These are phyloP conservation scores for Synergus umbraculus DNA, from an alignment of 2,888 invertebrate genomes.

Conservation along the genomic window DNA sequence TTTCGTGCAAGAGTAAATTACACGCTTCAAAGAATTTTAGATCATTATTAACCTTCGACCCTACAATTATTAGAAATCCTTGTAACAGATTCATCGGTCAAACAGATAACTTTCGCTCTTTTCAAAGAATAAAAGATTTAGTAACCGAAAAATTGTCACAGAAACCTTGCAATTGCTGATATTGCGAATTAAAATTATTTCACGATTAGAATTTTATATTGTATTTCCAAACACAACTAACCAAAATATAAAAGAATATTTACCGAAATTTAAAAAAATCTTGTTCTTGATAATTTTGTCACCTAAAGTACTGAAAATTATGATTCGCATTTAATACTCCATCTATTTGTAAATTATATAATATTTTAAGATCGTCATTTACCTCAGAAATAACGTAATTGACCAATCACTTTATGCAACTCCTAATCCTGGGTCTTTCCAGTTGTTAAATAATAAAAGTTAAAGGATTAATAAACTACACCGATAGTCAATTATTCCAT, in stretches of 20 bases:
- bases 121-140: slow-evolving; percentile 30
- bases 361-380: slow-evolving; percentile 10
- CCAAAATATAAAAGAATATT: not conserved
- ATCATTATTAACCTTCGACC: slow-evolving; percentile 53
- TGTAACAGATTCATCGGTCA: slow-evolving; percentile 60
- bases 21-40: slow-evolving; percentile 30
- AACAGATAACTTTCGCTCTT: slow-evolving; percentile 54
- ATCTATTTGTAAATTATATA: slow-evolving; percentile 8
- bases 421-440: slow-evolving; percentile 20
- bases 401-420: slow-evolving; percentile 8
- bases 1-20: not conserved
- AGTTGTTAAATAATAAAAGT: not conserved
- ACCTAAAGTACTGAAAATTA: no score
- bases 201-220: no score
- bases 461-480: not conserved
- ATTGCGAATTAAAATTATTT: not conserved
- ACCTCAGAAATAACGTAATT: slow-evolving; percentile 7
- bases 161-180: not conserved
- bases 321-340: not conserved
- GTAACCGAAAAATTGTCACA: not conserved
- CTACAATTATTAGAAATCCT: slow-evolving; percentile 60
- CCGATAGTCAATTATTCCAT: not conserved
- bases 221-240: not conserved
- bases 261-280: no score
- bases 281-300: no score